Evolutionary conservation across 2,797 vertebrate species (phyloP).

Genomic region (Otolemur crassicaudatus): DNA sequence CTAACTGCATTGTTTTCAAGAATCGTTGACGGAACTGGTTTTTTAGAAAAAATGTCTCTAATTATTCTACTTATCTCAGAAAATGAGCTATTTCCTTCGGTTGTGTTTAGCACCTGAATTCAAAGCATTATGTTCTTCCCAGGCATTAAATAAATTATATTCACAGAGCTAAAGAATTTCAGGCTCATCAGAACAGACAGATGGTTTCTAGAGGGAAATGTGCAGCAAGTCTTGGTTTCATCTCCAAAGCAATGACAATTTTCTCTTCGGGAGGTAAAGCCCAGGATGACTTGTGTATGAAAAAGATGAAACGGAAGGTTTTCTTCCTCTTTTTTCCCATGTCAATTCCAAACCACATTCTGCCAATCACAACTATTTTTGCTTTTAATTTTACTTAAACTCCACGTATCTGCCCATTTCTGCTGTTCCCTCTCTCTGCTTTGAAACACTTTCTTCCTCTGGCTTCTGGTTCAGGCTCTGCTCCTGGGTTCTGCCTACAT

Average conservation of each 20-base stretch:
- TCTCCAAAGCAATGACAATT: constrained; percentile 4
- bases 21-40: constrained; percentile 16
- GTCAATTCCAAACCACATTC: not conserved
- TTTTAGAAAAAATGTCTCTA: constrained; percentile 16
- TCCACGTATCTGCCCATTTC: not conserved
- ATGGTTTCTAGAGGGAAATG: constrained; percentile 14
- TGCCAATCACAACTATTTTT: not conserved
- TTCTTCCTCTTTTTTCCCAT: not conserved
- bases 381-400: not conserved
- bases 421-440: not conserved
- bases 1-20: constrained; percentile 60
- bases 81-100: constrained; percentile 57
- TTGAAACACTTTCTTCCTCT: not conserved
- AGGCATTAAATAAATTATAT: constrained; percentile 44
- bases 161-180: constrained; percentile 51
- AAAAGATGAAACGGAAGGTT: not conserved
- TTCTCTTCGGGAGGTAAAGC: constrained; percentile 20
- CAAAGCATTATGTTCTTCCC: constrained; percentile 26
- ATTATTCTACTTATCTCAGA: constrained; percentile 62
- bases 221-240: not conserved
- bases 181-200: constrained; percentile 17
- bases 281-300: not conserved
- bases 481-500: not conserved
- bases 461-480: not conserved
- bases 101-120: constrained; percentile 50